Conservation (phyloP, 2,797 vertebrate genomes). For the Sternarchorhynchus goeldii region DNA sequence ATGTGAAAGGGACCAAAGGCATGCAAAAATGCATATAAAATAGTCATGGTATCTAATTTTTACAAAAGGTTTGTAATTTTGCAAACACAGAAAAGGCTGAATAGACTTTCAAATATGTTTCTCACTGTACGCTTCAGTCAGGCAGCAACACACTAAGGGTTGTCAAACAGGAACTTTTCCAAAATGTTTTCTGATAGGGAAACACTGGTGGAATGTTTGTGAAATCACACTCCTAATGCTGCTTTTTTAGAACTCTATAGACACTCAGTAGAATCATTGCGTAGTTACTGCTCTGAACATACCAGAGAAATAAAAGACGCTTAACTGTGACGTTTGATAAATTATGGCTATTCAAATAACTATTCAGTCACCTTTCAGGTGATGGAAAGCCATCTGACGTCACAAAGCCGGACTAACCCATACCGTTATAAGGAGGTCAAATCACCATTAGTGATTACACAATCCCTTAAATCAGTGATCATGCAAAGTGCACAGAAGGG, state of each 20-base stretch:
- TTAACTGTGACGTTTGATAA: not conserved
- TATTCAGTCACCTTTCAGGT: not conserved
- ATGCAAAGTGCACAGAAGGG: too few relatives aligned
- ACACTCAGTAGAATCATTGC: not conserved
- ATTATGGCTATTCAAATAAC: not conserved
- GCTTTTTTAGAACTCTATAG: not conserved
- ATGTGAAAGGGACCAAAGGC: too few relatives aligned
- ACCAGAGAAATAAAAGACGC: not conserved
- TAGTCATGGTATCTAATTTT: too few relatives aligned
- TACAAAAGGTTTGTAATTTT: too few relatives aligned
- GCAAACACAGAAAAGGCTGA: not conserved
- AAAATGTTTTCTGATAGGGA: not conserved
- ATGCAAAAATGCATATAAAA: too few relatives aligned
- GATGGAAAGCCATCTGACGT: not conserved
- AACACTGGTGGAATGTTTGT: not conserved
- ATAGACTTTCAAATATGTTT: not conserved
- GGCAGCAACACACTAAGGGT: not conserved
- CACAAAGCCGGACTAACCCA: not conserved
- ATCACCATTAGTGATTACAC: not conserved
- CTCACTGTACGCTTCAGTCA: not conserved
- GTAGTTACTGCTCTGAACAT: not conserved
- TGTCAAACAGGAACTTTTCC: not conserved
- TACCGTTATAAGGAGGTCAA: not conserved
- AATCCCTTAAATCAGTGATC: not conserved
- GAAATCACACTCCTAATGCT: not conserved